These are phyloP conservation scores for Glyphotaelius pellucidus DNA, from an alignment of 2,888 invertebrate species.

Conservation along the genomic window DNA sequence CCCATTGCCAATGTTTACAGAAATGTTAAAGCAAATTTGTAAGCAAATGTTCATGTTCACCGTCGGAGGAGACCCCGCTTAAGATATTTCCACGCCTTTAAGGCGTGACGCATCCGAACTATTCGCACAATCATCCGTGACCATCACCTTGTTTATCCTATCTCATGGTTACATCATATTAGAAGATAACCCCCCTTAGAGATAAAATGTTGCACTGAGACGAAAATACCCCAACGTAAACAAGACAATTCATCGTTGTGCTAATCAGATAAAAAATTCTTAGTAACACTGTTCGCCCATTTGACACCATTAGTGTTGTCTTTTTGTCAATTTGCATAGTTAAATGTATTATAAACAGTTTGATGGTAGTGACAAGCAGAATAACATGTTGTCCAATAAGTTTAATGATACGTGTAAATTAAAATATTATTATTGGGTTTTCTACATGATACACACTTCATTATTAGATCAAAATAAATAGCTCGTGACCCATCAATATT, in stretches of 20 bases:
- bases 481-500: not conserved
- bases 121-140: not conserved
- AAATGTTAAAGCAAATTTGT: too few relatives aligned
- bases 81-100: not conserved
- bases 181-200: not conserved
- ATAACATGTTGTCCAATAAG: not conserved
- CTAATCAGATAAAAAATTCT: not conserved
- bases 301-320: not conserved
- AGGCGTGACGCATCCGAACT: not conserved
- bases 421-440: not conserved
- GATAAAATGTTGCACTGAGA: not conserved
- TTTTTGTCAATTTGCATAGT: not conserved
- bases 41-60: too few relatives aligned
- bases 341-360: not conserved
- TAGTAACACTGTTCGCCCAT: not conserved
- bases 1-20: too few relatives aligned
- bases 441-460: not conserved
- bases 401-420: not conserved
- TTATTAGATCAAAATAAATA: not conserved
- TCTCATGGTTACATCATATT: not conserved
- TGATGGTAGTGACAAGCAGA: not conserved
- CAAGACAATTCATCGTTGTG: not conserved
- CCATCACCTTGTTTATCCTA: too few relatives aligned
- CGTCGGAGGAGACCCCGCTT: too few relatives aligned
- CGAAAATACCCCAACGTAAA: not conserved